Evolutionary conservation across 1,140 invertebrate species (phyloP), one percentile per base, ranked within the genome.

Genomic region (Bombus balteatus): DNA sequence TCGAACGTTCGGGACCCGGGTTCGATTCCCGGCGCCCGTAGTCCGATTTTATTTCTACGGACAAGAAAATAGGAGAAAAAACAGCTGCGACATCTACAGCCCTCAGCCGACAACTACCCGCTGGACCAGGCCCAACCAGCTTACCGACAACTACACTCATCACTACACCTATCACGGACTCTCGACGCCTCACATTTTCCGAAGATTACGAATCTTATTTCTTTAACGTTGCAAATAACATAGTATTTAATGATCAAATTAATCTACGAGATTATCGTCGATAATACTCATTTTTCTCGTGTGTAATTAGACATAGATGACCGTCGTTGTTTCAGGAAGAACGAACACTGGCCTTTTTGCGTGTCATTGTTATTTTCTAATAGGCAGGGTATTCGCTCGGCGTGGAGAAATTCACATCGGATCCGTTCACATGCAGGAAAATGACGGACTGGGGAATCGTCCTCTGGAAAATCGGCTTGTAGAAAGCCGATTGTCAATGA

Each of bases 321-420:
- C 28, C 34, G n/a, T 28, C 9, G 25, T 39, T 57, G 28, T 37
- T 41, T 65, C 13, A n/a, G 9, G 28, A 13, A 77, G 13, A 65
- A 41, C 34, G 28, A 70, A 2, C 53, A 41, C 57, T 43, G 70
- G 25, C 4, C 22, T 62, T 85, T 73, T 34, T 37, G 34, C n/a
- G 32, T 65, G 76, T 66, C 39, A 80, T 85, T 85, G 77, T 80
- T 85, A 65, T 85, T 85, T 85, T 81, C 59, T 74, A 85, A 81
- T 74, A 72, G 59, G 22, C 47, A 8, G 76, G 32, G 28, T 37
- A 6, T 47, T 39, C 37, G 34, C 66, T 70, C 37, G 79, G 10
- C 62, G 78, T 72, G 85, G 88, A 87, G 88, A 89, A 89, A 89
- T 85, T 89, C 83, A 57, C 70, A 28, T 10, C 28, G 47, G 34